A percentile compares a stretch with the other conserved stretches of the same genome.
Evolutionary conservation across 2,797 vertebrate genomes (phyloP).

Genomic region (Lindbergichthys nudifrons): DNA sequence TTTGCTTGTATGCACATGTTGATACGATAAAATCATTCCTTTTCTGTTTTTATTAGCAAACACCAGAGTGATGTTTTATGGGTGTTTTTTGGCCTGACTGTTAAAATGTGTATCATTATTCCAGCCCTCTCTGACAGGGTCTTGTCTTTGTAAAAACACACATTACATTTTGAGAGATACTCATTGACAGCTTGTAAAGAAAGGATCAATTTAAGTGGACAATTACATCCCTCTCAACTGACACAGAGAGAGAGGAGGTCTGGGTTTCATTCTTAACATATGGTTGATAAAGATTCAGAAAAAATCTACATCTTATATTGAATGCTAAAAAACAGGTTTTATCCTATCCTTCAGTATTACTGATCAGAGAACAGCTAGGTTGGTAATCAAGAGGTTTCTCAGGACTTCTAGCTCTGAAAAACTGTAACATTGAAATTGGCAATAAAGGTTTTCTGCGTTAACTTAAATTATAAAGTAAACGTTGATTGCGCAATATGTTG

Average conservation of each 20-base stretch:
- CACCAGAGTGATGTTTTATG: neutral
- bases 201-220: constrained; percentile 59
- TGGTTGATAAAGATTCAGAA: constrained; percentile 17
- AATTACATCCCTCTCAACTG: constrained; percentile 46
- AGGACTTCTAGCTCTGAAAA: constrained; percentile 2
- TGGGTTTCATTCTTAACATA: constrained; percentile 45
- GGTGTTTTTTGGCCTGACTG: neutral
- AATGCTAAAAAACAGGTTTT: neutral
- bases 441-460: no score
- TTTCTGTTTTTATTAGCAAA: neutral
- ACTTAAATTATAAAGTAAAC: no score
- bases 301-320: constrained; percentile 1
- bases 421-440: no score
- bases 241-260: constrained; percentile 26
- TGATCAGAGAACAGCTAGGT: constrained; percentile 4
- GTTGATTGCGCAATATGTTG: no score
- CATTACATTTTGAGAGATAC: constrained; percentile 33
- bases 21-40: neutral
- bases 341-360: neutral
- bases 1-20: neutral
- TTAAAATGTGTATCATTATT: neutral
- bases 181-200: constrained; percentile 65
- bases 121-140: constrained; percentile 38
- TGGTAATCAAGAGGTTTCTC: neutral
- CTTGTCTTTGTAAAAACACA: constrained; percentile 22